Evolutionary conservation across 2,797 vertebrate genomes (phyloP), one percentile per base, ranked within the genome.

Genomic region (Cyclopterus lumpus): DNA sequence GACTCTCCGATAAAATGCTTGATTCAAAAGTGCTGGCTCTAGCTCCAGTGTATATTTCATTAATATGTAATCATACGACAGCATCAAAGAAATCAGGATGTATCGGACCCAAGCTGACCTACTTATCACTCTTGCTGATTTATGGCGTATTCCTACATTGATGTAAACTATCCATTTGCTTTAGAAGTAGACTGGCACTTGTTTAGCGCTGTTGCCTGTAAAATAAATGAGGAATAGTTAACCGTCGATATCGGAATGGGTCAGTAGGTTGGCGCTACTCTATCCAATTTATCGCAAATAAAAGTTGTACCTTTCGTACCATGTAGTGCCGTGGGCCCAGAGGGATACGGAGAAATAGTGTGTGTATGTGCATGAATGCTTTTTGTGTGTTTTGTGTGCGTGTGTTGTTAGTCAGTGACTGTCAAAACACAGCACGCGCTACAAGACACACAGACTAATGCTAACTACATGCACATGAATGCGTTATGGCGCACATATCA

Each of bases 51-150:
- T 74, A 66, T 59, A 51, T 68, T 64, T 26, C 60, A 81, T 80
- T 64, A 73, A 75, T 83, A 79, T 74, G 18, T 67, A 65, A 73
- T 49, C 49, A 67, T 36, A 65, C 2, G 71, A 60, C 60, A 68
- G 60, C 71, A 80, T 88, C 77, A 83, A 68, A 87, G 58, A 57
- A n/a, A 63, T 20, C 20, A 42, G 63, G 68, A 71, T 65, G 7
- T 59, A 77, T 80, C 44, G 53, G 48, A 75, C 15, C 34, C 40
- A 77, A 28, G 48, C 48, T 81, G 72, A 81, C 80, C 82, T 76
- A 72, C 53, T 72, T 82, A 14, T 79, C 51, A 22, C 26, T 74
- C 44, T 32, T 67, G 36, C 67, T 70, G n/a, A 77, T 26, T 34
- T 54, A 9, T 51, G 26, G 46, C 3, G 63, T 55, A 46, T 67